These are phyloP conservation scores for Sebastes diaconus DNA, from an alignment of 2,797 vertebrate species.

Conservation along the genomic window DNA sequence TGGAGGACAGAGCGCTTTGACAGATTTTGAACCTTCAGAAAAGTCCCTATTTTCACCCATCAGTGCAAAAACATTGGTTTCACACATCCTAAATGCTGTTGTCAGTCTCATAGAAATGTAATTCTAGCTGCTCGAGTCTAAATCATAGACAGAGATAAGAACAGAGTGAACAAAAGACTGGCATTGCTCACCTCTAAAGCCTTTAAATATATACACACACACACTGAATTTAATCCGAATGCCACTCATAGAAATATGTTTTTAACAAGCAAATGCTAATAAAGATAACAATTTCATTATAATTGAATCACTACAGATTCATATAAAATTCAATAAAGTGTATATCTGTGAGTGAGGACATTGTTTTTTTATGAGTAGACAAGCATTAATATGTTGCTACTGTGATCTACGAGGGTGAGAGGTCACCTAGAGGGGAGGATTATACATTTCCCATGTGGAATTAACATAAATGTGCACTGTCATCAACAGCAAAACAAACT, in stretches of 20 bases:
- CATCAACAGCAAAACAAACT: conserved; percentile 38
- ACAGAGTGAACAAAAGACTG: not conserved
- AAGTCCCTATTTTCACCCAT: not conserved
- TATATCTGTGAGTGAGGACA: not conserved
- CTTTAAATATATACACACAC: not conserved
- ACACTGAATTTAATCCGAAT: not conserved
- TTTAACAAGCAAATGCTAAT: not conserved
- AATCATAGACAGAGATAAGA: conserved; percentile 1
- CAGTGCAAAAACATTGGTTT: not conserved
- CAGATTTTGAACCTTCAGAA: conserved; percentile 12
- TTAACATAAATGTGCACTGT: conserved; percentile 36
- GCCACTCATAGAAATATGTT: not conserved
- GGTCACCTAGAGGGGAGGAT: not conserved
- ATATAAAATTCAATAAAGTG: not conserved
- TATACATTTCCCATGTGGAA: not conserved
- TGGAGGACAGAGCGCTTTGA: conserved; percentile 7
- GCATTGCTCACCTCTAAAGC: not conserved
- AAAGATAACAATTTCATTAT: not conserved
- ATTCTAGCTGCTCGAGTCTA: not conserved
- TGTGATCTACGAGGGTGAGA: not conserved
- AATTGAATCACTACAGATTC: not conserved
- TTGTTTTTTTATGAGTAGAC: not conserved
- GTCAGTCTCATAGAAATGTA: not conserved
- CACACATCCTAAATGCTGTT: not conserved
- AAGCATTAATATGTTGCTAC: not conserved